Conservation (phyloP, 2,888 invertebrate genomes). For the Scaptomyza tumidula region DNA sequence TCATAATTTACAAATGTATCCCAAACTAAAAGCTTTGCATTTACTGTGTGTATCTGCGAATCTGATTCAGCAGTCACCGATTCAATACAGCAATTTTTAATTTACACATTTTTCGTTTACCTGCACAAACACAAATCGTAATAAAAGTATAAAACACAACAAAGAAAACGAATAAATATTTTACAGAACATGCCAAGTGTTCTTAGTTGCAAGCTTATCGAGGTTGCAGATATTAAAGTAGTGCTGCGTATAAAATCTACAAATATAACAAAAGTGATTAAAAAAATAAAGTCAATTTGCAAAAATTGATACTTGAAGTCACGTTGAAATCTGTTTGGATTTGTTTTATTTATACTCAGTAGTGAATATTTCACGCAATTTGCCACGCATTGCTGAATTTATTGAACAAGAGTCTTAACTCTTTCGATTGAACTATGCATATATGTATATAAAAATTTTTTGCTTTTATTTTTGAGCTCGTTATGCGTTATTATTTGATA, state of each 20-base stretch:
- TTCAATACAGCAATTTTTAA: conserved; percentile 5
- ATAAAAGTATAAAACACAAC: conserved; percentile 7
- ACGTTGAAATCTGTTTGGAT: conserved; percentile 4
- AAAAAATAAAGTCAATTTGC: conserved; percentile 18
- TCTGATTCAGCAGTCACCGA: conserved; percentile 21
- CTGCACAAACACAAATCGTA: conserved; percentile 12
- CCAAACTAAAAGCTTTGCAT: conserved; percentile 18
- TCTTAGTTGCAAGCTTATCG: not conserved
- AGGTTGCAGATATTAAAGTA: conserved; percentile 4
- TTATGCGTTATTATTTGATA: conserved; percentile 57
- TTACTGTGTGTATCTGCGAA: not conserved
- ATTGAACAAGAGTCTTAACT: not conserved
- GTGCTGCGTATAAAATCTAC: not conserved
- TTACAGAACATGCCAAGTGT: not conserved
- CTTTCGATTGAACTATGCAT: not conserved
- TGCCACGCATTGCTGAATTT: not conserved
- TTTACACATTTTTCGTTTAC: conserved; percentile 13
- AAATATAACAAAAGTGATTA: not conserved
- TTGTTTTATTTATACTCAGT: not conserved
- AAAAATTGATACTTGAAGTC: conserved; percentile 13
- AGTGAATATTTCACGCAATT: not conserved
- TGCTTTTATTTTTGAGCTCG: conserved; percentile 21
- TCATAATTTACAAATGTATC: conserved; percentile 38
- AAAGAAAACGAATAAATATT: not conserved
- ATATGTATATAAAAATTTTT: not conserved